phyloP scores from a whole-genome alignment of 2,113 vertebrate genomes.

The Ardeotis arabs region DNA sequence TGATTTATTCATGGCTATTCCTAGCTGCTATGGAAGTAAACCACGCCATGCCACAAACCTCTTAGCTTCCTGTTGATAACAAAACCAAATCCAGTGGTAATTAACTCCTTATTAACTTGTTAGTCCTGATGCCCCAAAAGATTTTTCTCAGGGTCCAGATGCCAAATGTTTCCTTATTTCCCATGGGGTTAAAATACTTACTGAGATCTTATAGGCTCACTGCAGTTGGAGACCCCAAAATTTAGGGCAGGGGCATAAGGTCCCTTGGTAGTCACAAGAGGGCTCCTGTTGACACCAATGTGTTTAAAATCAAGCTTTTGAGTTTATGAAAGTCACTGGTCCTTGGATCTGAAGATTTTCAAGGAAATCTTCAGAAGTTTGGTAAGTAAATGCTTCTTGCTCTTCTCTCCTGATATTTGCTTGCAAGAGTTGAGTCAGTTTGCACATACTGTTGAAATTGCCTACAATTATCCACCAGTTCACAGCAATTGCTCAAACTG shows the following conservation, averaged over 20 bases:
- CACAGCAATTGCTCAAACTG: not conserved
- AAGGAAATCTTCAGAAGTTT: not conserved
- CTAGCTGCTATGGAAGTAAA: not conserved
- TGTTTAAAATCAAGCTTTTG: not conserved
- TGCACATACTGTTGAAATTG: not conserved
- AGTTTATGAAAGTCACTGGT: not conserved
- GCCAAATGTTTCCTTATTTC: not conserved
- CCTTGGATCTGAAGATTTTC: not conserved
- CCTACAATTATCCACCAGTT: not conserved
- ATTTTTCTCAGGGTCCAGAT: not conserved
- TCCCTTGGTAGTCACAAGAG: not conserved
- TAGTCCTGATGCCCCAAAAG: not conserved
- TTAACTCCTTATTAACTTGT: not conserved
- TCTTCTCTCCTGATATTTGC: not conserved
- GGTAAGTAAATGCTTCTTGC: not conserved
- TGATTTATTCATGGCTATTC: constrained; percentile 39
- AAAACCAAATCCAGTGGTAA: not conserved
- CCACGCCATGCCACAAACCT: not conserved
- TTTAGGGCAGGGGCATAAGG: not conserved
- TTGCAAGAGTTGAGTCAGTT: not conserved
- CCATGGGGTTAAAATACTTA: not conserved
- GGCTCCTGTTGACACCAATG: not conserved
- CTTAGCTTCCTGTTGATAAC: not conserved
- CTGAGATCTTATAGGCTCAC: not conserved
- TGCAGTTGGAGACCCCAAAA: not conserved